Percentiles rank a stretch among this genome's conserved stretches.
Conservation (phyloP, 2,888 invertebrate genomes). For the Celastrina argiolus region DNA sequence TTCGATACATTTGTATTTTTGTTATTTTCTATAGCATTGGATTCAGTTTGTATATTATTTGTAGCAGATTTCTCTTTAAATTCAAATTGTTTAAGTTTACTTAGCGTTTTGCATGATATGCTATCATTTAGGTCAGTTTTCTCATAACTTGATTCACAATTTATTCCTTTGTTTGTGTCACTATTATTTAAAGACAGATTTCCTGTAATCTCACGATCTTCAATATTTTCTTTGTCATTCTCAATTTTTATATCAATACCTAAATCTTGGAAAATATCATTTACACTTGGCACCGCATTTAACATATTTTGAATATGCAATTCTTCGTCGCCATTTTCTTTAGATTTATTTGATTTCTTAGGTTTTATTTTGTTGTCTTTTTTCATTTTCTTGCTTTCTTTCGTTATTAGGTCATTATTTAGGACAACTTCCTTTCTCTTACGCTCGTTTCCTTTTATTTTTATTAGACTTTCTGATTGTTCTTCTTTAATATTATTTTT, state of each 20-base stretch:
- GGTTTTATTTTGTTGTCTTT: slow-evolving; percentile 33
- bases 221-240: slow-evolving; percentile 27
- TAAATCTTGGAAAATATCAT: slow-evolving; percentile 60
- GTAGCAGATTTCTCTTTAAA: slow-evolving; percentile 52
- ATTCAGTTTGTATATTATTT: slow-evolving; percentile 49
- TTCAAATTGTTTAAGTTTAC: slow-evolving; percentile 59
- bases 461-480: slow-evolving; percentile 21
- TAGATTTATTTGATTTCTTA: slow-evolving; percentile 33
- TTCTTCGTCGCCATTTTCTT: slow-evolving; percentile 40
- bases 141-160: slow-evolving; percentile 22
- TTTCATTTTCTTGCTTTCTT: slow-evolving; percentile 38
- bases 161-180: slow-evolving; percentile 1
- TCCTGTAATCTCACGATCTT: slow-evolving; percentile 18
- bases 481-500: slow-evolving; percentile 36
- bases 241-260: slow-evolving; percentile 50
- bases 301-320: slow-evolving; percentile 39
- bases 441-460: slow-evolving; percentile 40
- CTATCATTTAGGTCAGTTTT: slow-evolving; percentile 23
- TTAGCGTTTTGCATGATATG: slow-evolving; percentile 36
- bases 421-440: slow-evolving; percentile 53
- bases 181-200: slow-evolving; percentile 15
- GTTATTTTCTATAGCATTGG: slow-evolving; percentile 33
- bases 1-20: slow-evolving; percentile 33
- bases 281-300: slow-evolving; percentile 67
- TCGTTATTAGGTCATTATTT: slow-evolving; percentile 39